Percentiles rank a stretch among this genome's conserved stretches.
These are phyloP conservation scores for Botia kubotai DNA, from an alignment of 2,797 vertebrate genomes.

Conservation along the genomic window DNA sequence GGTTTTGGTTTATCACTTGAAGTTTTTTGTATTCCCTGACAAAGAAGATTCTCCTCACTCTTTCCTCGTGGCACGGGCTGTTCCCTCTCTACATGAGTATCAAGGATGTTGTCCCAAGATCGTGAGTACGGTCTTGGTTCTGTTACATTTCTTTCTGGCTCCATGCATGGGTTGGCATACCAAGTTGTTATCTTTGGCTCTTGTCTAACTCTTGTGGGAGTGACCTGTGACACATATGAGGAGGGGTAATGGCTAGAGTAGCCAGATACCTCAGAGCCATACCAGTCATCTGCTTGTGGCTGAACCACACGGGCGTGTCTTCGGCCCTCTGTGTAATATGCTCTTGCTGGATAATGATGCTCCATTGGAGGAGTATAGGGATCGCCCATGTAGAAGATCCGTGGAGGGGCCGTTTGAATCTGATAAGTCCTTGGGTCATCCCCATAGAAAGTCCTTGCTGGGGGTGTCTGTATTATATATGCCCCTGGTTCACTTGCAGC, in stretches of 20 bases:
- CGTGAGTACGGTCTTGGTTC: slow-evolving; percentile 91
- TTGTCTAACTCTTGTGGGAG: slow-evolving; percentile 77
- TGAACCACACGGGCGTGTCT: slow-evolving; percentile 82
- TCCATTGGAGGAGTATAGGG: slow-evolving; percentile 79
- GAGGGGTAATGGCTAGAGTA: slow-evolving; percentile 81
- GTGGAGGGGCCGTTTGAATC: slow-evolving; percentile 80
- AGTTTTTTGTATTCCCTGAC: slow-evolving; percentile 78
- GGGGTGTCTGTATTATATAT: slow-evolving; percentile 90
- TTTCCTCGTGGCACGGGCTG: slow-evolving; percentile 88
- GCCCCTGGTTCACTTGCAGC: slow-evolving; percentile 81
- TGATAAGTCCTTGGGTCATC: slow-evolving; percentile 84
- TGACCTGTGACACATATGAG: slow-evolving; percentile 78
- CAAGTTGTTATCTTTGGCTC: slow-evolving; percentile 84
- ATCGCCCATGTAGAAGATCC: slow-evolving; percentile 82
- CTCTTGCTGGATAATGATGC: slow-evolving; percentile 81
- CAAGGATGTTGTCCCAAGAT: slow-evolving; percentile 97
- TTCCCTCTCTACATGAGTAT: slow-evolving; percentile 82
- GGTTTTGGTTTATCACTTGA: slow-evolving; percentile 86
- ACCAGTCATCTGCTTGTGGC: slow-evolving; percentile 87
- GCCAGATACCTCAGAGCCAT: slow-evolving; percentile 82
- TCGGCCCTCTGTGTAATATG: slow-evolving; percentile 86
- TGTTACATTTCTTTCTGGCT: slow-evolving; percentile 81
- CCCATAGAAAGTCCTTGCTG: slow-evolving; percentile 83
- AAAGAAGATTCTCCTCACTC: slow-evolving; percentile 93
- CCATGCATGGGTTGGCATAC: slow-evolving; percentile 85